phyloP scores from a whole-genome alignment of 35 echinoderm and acorn worm genomes.

The Stichopus chloronotus region DNA sequence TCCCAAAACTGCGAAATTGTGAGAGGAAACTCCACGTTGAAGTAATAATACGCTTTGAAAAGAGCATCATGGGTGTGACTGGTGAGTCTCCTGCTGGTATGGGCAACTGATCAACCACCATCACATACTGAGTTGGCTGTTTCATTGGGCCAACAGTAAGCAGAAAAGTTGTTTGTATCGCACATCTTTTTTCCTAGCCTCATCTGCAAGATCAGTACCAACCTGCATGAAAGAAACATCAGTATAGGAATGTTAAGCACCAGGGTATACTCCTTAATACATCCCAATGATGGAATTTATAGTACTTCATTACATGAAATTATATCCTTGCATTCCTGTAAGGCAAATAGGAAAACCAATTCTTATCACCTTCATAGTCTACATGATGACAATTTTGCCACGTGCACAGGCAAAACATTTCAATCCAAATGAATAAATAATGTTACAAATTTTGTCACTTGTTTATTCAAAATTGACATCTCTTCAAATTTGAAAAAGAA shows the following conservation, averaged over 20 bases:
- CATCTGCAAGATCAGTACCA: background rate
- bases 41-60: slow-evolving; percentile 34
- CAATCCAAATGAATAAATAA: background rate
- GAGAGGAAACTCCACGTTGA: slow-evolving; percentile 36
- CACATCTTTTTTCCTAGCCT: background rate
- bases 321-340: too few species aligned
- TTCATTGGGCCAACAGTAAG: background rate
- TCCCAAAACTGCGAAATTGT: slow-evolving; percentile 22
- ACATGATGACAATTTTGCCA: slow-evolving; percentile 11
- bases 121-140: background rate
- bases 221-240: background rate
- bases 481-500: too few species aligned
- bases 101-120: background rate
- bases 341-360: too few species aligned
- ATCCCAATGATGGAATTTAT: too few species aligned
- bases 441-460: background rate
- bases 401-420: background rate
- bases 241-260: background rate
- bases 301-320: too few species aligned
- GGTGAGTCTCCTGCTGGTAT: slow-evolving; percentile 23
- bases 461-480: background rate
- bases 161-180: background rate
- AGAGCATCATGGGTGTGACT: slow-evolving; percentile 6
- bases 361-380: background rate
- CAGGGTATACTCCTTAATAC: background rate